Percentiles rank a stretch among this genome's conserved stretches.
Conservation (phyloP, 2,113 vertebrate species). For the Callipepla squamata region DNA sequence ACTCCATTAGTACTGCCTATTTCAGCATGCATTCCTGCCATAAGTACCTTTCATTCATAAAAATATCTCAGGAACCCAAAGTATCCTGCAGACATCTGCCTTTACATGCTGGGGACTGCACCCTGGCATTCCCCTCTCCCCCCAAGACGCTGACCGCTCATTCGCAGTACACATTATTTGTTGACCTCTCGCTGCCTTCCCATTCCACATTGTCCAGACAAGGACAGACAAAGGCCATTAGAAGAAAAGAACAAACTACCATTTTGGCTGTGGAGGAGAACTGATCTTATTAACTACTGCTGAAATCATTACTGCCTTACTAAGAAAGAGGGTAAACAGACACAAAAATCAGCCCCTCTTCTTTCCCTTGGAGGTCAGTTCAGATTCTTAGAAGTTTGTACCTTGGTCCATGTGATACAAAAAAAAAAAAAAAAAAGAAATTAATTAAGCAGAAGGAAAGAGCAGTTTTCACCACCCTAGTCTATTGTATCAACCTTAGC, state of each 20-base stretch:
- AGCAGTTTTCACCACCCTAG: not conserved
- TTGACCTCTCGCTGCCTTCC: not conserved
- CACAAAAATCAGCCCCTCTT: not conserved
- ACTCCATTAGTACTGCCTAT: not conserved
- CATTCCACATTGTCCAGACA: not conserved
- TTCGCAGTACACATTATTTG: slow-evolving; percentile 7
- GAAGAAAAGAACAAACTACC: not conserved
- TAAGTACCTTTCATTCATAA: slow-evolving; percentile 65
- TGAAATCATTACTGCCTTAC: not conserved
- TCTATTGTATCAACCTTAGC: not conserved
- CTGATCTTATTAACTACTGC: not conserved
- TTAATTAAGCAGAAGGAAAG: not conserved
- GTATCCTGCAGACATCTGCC: slow-evolving; percentile 41
- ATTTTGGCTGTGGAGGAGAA: not conserved
- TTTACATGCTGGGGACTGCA: not conserved
- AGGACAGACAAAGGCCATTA: not conserved
- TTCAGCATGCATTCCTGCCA: slow-evolving; percentile 36
- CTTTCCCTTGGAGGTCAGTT: not conserved
- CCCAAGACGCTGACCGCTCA: not conserved
- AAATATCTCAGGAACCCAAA: slow-evolving; percentile 57
- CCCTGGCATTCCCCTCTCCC: not conserved
- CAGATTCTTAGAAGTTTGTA: not conserved
- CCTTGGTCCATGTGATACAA: not conserved
- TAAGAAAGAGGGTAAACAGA: not conserved
- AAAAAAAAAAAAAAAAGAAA: not conserved